A percentile compares a stretch with the other conserved stretches of the same genome.
phyloP scores from a whole-genome alignment of 2,797 vertebrate genomes.

The Esox lucius region DNA sequence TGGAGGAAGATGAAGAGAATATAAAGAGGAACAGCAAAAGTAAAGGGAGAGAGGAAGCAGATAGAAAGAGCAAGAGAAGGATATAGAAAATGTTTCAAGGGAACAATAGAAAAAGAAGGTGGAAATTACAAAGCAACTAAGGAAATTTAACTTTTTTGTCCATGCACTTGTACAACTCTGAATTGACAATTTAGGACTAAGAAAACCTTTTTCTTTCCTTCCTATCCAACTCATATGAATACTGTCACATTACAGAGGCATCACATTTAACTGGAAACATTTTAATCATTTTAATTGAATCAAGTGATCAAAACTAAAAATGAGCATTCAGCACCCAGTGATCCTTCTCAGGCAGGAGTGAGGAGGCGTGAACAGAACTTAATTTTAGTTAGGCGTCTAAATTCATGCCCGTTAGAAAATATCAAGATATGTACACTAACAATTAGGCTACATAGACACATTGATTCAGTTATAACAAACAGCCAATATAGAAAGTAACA shows the following conservation, averaged over 20 bases:
- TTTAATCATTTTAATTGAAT: conserved; percentile 50
- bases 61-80: conserved; percentile 22
- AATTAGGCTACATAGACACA: neutral
- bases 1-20: conserved; percentile 6
- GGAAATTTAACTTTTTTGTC: neutral
- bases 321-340: conserved; percentile 82
- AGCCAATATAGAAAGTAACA: conserved; percentile 15
- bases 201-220: neutral
- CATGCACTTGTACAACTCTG: conserved; percentile 11
- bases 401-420: conserved; percentile 72
- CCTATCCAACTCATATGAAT: conserved; percentile 16
- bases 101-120: neutral
- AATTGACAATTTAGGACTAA: conserved; percentile 18
- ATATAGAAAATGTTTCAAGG: conserved; percentile 22
- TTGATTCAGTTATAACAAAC: conserved; percentile 34
- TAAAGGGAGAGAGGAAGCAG: conserved; percentile 42
- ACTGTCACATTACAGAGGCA: conserved; percentile 45
- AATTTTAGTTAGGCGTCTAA: conserved; percentile 74
- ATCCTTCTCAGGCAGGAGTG: conserved; percentile 76
- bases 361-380: conserved; percentile 67
- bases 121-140: conserved; percentile 10
- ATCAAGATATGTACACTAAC: conserved; percentile 22
- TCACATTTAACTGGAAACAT: conserved; percentile 60
- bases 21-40: neutral
- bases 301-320: conserved; percentile 76